Percentiles rank a stretch among this genome's conserved stretches.
Conservation (phyloP, 2,888 invertebrate species). For the Ichneumoninae sp. region DNA sequence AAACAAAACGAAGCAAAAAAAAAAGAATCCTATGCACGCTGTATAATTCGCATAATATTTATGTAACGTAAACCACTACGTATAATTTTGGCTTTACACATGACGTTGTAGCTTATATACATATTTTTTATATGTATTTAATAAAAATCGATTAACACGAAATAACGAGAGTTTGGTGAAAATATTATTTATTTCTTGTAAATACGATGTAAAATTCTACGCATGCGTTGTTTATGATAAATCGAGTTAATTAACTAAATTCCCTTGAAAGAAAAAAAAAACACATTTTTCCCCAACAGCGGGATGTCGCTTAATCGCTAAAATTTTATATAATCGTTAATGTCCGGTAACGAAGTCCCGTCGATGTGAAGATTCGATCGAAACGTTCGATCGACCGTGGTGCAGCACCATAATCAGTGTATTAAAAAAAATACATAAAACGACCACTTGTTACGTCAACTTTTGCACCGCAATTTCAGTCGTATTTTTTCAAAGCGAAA, state of each 20-base stretch:
- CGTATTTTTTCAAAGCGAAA: conserved; percentile 40
- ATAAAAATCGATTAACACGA: conserved; percentile 78
- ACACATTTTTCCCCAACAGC: conserved; percentile 30
- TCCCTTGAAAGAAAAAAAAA: conserved; percentile 55
- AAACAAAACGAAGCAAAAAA: conserved; percentile 27
- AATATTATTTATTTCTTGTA: conserved; percentile 73
- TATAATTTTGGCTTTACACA: conserved; percentile 81
- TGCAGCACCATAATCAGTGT: conserved; percentile 47
- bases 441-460: conserved; percentile 9
- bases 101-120: conserved; percentile 82
- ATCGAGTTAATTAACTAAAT: conserved; percentile 69
- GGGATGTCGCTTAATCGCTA: conserved; percentile 34
- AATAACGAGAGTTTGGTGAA: conserved; percentile 69
- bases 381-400: conserved; percentile 39
- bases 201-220: conserved; percentile 73
- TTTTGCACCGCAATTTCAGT: conserved; percentile 41
- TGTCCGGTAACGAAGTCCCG: conserved; percentile 24
- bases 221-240: conserved; percentile 70
- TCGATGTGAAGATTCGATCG: conserved; percentile 55
- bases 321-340: conserved; percentile 43
- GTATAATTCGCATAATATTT: conserved; percentile 63
- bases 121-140: conserved; percentile 84
- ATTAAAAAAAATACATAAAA: conserved; percentile 30
- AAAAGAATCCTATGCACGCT: conserved; percentile 56
- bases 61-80: conserved; percentile 63